Evolutionary conservation across 2,888 invertebrate species (phyloP).

Genomic region (Melolontha melolontha): DNA sequence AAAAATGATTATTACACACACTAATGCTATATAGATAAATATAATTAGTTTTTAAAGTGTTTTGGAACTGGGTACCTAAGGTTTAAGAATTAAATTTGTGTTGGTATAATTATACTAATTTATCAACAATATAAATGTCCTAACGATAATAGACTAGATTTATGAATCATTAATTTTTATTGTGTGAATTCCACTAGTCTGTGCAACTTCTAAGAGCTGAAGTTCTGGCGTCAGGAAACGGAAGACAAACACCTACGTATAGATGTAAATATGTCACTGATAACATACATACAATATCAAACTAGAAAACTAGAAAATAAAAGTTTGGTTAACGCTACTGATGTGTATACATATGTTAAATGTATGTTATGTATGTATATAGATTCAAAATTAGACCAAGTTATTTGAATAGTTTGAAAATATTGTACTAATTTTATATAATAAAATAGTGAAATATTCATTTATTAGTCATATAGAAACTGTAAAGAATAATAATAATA

Average conservation of each 20-base stretch:
- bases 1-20: not conserved
- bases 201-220: slow-evolving; percentile 10
- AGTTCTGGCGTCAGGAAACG: slow-evolving; percentile 32
- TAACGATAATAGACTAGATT: slow-evolving; percentile 7
- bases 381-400: no score
- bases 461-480: no score
- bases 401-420: no score
- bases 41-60: not conserved
- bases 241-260: slow-evolving; percentile 37
- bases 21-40: not conserved
- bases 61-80: no score
- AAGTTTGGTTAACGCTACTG: not conserved
- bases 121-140: slow-evolving; percentile 20
- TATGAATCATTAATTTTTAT: slow-evolving; percentile 24
- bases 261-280: slow-evolving; percentile 31
- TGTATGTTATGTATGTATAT: no score
- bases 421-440: no score
- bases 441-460: no score
- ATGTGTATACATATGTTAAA: not conserved
- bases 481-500: no score
- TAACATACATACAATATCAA: slow-evolving; percentile 13
- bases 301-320: not conserved
- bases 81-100: slow-evolving; percentile 3
- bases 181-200: not conserved
- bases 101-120: slow-evolving; percentile 24